phyloP scores from a whole-genome alignment of 2,888 invertebrate genomes.

The Andrena marginata region DNA sequence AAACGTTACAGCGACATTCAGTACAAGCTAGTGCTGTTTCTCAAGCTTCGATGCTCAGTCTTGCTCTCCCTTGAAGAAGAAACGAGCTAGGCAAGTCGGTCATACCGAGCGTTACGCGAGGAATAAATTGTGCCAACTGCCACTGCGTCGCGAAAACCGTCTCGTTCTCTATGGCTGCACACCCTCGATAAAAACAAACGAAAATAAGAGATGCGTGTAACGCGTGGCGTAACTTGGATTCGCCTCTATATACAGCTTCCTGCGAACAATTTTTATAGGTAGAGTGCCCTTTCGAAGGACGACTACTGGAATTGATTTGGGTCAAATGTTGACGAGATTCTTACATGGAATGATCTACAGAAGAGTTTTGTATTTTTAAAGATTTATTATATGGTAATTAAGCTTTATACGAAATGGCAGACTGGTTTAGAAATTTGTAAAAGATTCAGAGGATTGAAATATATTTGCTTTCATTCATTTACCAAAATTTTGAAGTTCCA shows the following conservation, averaged over 20 bases:
- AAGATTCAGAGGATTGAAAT: not conserved
- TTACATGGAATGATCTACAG: not conserved
- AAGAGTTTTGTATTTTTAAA: too few species aligned
- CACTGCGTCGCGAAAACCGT: constrained; percentile 9
- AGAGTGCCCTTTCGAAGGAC: not conserved
- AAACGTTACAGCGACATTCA: constrained; percentile 56
- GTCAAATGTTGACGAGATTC: not conserved
- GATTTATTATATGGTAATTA: too few species aligned
- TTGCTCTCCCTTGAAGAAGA: constrained; percentile 12
- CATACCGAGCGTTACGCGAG: constrained; percentile 39
- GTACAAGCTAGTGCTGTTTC: constrained; percentile 30
- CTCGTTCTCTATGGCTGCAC: constrained; percentile 7
- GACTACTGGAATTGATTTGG: too few species aligned
- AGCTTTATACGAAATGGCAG: too few species aligned
- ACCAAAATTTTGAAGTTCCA: too few species aligned
- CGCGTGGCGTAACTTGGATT: not conserved
- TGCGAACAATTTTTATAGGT: not conserved
- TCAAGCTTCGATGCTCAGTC: constrained; percentile 33
- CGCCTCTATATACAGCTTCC: not conserved
- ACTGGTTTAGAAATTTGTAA: not conserved
- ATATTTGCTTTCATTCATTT: too few species aligned
- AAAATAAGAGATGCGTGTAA: not conserved
- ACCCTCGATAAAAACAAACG: constrained; percentile 2
- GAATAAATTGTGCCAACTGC: constrained; percentile 23
- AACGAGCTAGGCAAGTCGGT: constrained; percentile 16